Evolutionary conservation across 2,888 invertebrate genomes (phyloP).

Genomic region (Pristionchus arcanus): DNA sequence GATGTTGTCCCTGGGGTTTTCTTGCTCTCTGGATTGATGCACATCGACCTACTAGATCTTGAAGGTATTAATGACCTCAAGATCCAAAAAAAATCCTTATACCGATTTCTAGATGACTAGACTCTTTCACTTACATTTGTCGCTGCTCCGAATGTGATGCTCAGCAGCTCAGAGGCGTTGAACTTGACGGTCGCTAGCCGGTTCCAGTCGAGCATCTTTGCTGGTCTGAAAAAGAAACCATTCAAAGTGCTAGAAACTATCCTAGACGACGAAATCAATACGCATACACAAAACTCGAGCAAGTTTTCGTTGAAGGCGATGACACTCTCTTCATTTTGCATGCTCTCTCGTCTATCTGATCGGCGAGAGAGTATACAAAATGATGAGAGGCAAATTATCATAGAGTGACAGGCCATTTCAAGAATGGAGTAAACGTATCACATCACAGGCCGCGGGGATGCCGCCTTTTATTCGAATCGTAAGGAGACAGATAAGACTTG

Average conservation of each 20-base stretch:
- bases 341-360: no score
- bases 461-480: background rate
- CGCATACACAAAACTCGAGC: background rate
- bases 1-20: background rate
- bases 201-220: background rate
- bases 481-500: background rate
- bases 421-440: background rate
- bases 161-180: background rate
- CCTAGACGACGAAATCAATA: no score
- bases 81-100: no score
- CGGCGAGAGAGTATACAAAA: no score
- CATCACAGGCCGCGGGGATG: background rate
- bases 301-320: no score
- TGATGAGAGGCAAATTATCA: no score
- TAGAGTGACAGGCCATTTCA: background rate
- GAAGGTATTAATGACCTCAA: no score
- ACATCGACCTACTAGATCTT: no score
- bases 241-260: no score
- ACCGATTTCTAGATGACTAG: no score
- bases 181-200: constrained; percentile 4
- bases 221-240: background rate
- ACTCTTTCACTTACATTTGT: background rate
- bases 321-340: no score
- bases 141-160: background rate
- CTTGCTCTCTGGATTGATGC: background rate